A percentile compares a stretch with the other conserved stretches of the same genome.
Evolutionary conservation across 2,888 invertebrate genomes (phyloP).

Genomic region (Loripinus fragilis): DNA sequence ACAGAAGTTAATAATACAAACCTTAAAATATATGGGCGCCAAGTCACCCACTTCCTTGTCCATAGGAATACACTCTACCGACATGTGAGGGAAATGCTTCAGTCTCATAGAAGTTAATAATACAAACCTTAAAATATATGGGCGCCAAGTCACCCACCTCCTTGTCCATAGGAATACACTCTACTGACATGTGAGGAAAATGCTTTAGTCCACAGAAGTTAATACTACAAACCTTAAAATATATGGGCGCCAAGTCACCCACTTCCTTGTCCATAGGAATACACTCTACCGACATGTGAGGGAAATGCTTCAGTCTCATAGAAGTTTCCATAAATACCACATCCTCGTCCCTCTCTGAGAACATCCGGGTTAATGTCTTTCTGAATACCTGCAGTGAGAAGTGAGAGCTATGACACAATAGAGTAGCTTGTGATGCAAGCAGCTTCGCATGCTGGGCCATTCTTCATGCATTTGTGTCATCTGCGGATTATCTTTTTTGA

Average conservation of each 20-base stretch:
- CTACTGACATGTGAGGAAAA: constrained; percentile 93
- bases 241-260: constrained; percentile 96
- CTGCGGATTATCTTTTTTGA: too few species aligned
- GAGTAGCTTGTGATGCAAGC: too few species aligned
- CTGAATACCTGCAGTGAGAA: constrained; percentile 89
- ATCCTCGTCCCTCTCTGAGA: constrained; percentile 88
- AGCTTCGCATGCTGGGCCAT: too few species aligned
- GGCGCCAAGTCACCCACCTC: constrained; percentile 95
- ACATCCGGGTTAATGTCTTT: constrained; percentile 90
- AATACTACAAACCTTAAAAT: constrained; percentile 89
- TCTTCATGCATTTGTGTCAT: too few species aligned
- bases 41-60: constrained; percentile 92
- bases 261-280: constrained; percentile 92
- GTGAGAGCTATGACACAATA: too few species aligned
- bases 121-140: constrained; percentile 93
- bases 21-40: constrained; percentile 98
- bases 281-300: constrained; percentile 95
- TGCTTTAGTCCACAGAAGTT: constrained; percentile 86
- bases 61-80: constrained; percentile 94
- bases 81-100: constrained; percentile 91
- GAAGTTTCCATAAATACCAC: constrained; percentile 96
- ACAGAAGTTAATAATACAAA: too few species aligned
- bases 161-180: constrained; percentile 94
- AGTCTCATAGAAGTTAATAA: constrained; percentile 90
- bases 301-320: constrained; percentile 88